Evolutionary conservation across 2,888 invertebrate genomes (phyloP), one percentile per base, ranked within the genome.

Genomic region (Agrotis segetum): DNA sequence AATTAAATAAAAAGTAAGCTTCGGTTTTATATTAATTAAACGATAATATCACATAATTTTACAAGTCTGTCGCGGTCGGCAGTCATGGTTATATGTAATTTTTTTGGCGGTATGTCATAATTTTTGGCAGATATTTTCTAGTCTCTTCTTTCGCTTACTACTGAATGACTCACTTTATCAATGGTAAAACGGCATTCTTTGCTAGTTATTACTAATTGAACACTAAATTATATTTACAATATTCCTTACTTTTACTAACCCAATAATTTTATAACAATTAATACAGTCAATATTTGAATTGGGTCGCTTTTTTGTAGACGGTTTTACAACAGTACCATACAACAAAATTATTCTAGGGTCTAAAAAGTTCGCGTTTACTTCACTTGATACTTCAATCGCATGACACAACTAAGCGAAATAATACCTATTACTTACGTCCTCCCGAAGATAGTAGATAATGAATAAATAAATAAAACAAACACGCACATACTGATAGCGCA

Each of bases 391-490:
- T 65, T 53, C 40, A 50, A 71, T 59, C 24, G 61, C 55, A 71
- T 68, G 34, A 55, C 70, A 76, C 73, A 60, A 67, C 49, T 56
- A 61, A 71, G 70, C 78, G 71, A 77, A 81, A 81, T 82, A 78
- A 82, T 76, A 77, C 70, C 65, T 79, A 74, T 74, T 69, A 79
- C 73, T 74, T 69, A 80, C 63, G 67, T 74, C 70, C 78, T 77
- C 68, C 68, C 71, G 74, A 77, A 76, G 74, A 77, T 60, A 77
- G 59, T 68, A 67, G 73, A 85, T 79, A 80, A 78, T 68, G 49
- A 85, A 80, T 78, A 82, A 85, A 85, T 88, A 86, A 84, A 85
- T 86, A 83, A 87, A 83, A 78, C 65, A 70, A 67, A 56, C 70
- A 82, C 83, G 81, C 84, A 81, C 79, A 83, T 76, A 83, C 73